A percentile compares a stretch with the other conserved stretches of the same genome.
Evolutionary conservation across 2,797 vertebrate species (phyloP).

Genomic region (Alauda arvensis): DNA sequence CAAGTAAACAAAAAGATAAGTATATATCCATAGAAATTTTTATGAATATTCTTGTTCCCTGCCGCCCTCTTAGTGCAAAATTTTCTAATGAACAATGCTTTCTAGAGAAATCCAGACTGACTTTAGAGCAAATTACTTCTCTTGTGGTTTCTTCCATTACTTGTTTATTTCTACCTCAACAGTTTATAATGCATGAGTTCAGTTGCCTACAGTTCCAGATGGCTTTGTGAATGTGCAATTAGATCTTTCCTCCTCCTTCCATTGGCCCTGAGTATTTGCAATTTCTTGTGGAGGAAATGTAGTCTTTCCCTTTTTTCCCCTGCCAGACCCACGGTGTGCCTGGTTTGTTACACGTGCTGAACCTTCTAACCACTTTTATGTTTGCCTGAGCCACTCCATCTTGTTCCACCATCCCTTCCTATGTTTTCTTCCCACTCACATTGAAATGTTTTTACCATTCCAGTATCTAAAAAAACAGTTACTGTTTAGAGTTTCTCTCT

Average conservation of each 20-base stretch:
- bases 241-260: not conserved
- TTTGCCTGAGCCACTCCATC: not conserved
- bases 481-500: not conserved
- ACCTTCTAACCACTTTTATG: not conserved
- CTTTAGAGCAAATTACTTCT: not conserved
- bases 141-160: not conserved
- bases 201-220: not conserved
- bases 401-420: not conserved
- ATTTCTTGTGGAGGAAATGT: not conserved
- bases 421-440: not conserved
- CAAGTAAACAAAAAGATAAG: not conserved
- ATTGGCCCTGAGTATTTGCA: not conserved
- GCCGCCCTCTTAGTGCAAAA: not conserved
- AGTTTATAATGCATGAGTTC: not conserved
- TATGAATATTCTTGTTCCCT: not conserved
- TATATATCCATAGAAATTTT: not conserved
- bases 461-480: too few species aligned
- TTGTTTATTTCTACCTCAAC: not conserved
- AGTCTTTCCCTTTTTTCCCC: not conserved
- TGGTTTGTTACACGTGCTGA: not conserved
- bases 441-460: not conserved
- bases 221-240: not conserved
- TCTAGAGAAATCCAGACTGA: not conserved
- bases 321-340: accelerated
- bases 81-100: not conserved